These are phyloP conservation scores for Zoanthus sociatus DNA, from an alignment of 92 coral and sea anemone species.

Conservation along the genomic window DNA sequence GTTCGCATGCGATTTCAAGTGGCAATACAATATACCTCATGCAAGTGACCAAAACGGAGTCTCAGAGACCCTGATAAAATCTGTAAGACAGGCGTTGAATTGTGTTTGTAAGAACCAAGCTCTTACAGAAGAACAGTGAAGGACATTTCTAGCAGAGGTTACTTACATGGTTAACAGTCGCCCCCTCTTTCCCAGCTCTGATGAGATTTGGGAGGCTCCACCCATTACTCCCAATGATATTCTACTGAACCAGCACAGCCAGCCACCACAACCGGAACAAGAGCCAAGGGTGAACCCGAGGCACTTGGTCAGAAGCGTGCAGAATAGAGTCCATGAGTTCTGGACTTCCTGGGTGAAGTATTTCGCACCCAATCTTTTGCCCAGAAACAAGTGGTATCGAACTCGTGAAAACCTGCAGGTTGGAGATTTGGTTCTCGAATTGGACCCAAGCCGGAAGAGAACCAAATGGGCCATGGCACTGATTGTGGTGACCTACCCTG, in stretches of 20 bases:
- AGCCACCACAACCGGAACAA: slow-evolving; percentile 45
- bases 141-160: slow-evolving; percentile 61
- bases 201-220: slow-evolving; percentile 67
- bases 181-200: slow-evolving; percentile 74
- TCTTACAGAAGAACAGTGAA: slow-evolving; percentile 77
- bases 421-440: slow-evolving; percentile 43
- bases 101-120: slow-evolving; percentile 68
- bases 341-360: slow-evolving; percentile 35
- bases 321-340: background rate
- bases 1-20: slow-evolving; percentile 69
- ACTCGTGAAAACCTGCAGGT: slow-evolving; percentile 50
- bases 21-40: slow-evolving; percentile 71
- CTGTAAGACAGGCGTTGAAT: slow-evolving; percentile 74
- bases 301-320: background rate
- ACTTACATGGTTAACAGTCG: slow-evolving; percentile 64
- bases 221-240: slow-evolving; percentile 55
- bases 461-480: slow-evolving; percentile 64
- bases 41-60: slow-evolving; percentile 83
- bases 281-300: slow-evolving; percentile 49
- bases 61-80: slow-evolving; percentile 62
- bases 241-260: slow-evolving; percentile 51
- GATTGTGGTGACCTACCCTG: slow-evolving; percentile 60
- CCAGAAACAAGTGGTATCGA: slow-evolving; percentile 39
- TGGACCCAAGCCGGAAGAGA: slow-evolving; percentile 49
- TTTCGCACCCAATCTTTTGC: slow-evolving; percentile 31